Percentiles rank a stretch among this genome's conserved stretches.
These are phyloP conservation scores for Spizella passerina DNA, from an alignment of 2,797 vertebrate species.

Conservation along the genomic window DNA sequence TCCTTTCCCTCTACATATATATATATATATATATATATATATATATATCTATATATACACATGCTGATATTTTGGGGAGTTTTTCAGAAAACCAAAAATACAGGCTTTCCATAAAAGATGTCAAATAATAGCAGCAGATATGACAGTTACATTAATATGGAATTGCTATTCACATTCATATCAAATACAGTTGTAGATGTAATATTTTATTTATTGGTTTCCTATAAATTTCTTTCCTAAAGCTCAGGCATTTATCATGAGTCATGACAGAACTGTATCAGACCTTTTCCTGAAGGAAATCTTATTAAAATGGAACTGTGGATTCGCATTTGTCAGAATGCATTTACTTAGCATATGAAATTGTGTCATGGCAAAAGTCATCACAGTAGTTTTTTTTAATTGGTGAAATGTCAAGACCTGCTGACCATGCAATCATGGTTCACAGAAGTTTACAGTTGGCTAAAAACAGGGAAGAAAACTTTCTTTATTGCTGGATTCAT, in stretches of 20 bases:
- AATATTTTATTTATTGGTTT: slow-evolving; percentile 38
- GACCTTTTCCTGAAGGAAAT: slow-evolving; percentile 19
- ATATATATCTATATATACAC: not conserved
- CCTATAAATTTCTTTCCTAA: slow-evolving; percentile 23
- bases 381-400: not conserved
- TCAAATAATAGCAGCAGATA: not conserved
- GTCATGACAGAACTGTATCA: slow-evolving; percentile 17
- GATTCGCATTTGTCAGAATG: slow-evolving; percentile 33
- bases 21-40: not conserved
- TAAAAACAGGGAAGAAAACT: not conserved
- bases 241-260: slow-evolving; percentile 12
- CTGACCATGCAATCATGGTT: not conserved
- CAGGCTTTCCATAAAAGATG: not conserved
- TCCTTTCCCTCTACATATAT: not conserved
- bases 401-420: not conserved
- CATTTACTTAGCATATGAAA: not conserved
- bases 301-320: slow-evolving; percentile 13
- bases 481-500: not conserved
- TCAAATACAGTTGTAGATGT: slow-evolving; percentile 16
- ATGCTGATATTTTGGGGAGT: not conserved
- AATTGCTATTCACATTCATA: slow-evolving; percentile 18
- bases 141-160: slow-evolving; percentile 10
- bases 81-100: not conserved
- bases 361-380: not conserved
- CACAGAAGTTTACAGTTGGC: not conserved